Evolutionary conservation across 2,113 vertebrate genomes (phyloP).

Genomic region (Uropsilus gracilis): DNA sequence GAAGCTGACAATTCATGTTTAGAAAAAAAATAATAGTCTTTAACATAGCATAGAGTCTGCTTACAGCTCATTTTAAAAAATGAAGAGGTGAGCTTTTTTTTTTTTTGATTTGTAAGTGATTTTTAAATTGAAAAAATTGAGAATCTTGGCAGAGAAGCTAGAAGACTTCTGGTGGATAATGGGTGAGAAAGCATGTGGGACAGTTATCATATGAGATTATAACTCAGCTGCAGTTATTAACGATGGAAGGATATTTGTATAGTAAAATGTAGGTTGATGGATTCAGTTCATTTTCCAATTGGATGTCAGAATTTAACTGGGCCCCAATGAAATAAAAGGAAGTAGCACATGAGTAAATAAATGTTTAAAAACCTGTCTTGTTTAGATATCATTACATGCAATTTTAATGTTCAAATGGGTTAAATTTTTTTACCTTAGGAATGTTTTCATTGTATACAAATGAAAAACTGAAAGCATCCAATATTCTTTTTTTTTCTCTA

Average conservation of each 20-base stretch:
- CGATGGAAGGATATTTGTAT: not conserved
- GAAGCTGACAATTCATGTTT: not conserved
- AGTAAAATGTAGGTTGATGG: not conserved
- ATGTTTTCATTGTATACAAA: not conserved
- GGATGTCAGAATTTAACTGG: constrained; percentile 13
- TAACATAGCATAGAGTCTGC: not conserved
- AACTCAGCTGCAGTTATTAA: constrained; percentile 17
- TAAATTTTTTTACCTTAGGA: not conserved
- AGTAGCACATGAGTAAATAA: not conserved
- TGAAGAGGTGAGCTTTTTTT: constrained; percentile 39
- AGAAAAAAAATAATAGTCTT: constrained; percentile 43
- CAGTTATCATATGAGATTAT: not conserved
- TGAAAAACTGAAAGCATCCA: constrained; percentile 5
- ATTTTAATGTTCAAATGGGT: not conserved
- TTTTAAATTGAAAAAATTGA: constrained; percentile 54
- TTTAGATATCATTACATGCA: not conserved
- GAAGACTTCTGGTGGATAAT: not conserved
- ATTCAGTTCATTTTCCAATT: constrained; percentile 39
- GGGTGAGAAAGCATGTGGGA: not conserved
- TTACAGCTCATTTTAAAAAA: constrained; percentile 45
- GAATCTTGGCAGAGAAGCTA: not conserved
- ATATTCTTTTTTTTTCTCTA: constrained; percentile 30
- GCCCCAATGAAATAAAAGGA: not conserved
- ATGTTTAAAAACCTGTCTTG: not conserved
- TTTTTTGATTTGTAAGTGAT: constrained; percentile 54